Conservation (phyloP, 2,797 vertebrate species). For the Artibeus lituratus region DNA sequence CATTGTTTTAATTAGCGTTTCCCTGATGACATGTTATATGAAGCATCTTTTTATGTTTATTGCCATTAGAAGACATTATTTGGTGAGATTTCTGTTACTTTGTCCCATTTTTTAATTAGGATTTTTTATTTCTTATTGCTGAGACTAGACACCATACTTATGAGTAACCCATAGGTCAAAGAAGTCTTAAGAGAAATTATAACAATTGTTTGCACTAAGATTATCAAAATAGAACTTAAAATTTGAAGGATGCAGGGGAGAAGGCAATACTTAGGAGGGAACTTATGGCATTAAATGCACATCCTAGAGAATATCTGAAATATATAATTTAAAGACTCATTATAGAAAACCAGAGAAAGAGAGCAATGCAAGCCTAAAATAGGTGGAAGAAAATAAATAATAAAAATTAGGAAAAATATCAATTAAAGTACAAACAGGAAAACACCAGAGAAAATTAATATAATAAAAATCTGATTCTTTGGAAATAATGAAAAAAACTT, state of each 20-base stretch:
- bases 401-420: not conserved
- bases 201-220: not conserved
- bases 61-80: not conserved
- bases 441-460: not conserved
- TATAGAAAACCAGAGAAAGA: not conserved
- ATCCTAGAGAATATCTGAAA: not conserved
- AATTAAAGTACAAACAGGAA: not conserved
- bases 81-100: not conserved
- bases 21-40: not conserved
- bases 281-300: not conserved
- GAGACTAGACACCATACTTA: not conserved
- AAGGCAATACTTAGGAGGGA: not conserved
- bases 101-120: not conserved
- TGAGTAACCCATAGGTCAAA: not conserved
- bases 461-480: not conserved
- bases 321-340: not conserved
- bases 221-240: not conserved
- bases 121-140: not conserved
- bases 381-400: not conserved
- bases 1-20: not conserved
- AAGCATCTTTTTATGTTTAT: not conserved
- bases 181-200: not conserved
- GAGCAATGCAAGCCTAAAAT: not conserved
- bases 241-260: not conserved
- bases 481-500: not conserved